Evolutionary conservation across 2,113 vertebrate species (phyloP).

Genomic region (Silurus asotus): DNA sequence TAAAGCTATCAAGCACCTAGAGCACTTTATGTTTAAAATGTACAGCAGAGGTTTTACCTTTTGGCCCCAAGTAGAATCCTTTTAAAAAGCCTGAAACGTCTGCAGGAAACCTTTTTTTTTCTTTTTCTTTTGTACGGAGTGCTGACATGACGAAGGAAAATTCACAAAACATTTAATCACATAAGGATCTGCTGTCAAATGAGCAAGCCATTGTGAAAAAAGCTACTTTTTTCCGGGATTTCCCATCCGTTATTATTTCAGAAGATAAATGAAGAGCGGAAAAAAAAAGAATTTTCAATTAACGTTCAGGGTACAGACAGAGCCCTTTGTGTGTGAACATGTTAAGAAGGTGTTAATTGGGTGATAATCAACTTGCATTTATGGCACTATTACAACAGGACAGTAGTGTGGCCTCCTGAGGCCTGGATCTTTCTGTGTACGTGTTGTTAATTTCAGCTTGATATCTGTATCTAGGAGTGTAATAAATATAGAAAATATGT

Average conservation of each 20-base stretch:
- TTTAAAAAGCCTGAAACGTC: not conserved
- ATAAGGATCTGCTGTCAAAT: not conserved
- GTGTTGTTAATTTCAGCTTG: not conserved
- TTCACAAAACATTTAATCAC: conserved; percentile 1
- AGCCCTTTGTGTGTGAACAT: conserved; percentile 10
- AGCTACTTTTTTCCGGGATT: not conserved
- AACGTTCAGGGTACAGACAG: not conserved
- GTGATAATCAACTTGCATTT: conserved; percentile 43
- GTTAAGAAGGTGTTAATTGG: conserved; percentile 43
- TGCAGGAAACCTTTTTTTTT: not conserved
- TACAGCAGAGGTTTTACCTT: not conserved
- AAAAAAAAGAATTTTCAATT: conserved; percentile 19
- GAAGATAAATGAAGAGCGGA: not conserved
- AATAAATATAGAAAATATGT: not conserved
- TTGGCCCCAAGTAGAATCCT: not conserved
- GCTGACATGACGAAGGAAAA: not conserved
- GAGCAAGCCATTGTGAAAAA: not conserved
- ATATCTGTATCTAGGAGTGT: not conserved
- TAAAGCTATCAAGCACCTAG: not conserved
- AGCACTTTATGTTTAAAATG: no score
- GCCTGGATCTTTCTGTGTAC: not conserved
- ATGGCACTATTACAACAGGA: conserved; percentile 15
- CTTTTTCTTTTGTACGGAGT: not conserved
- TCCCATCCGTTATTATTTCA: not conserved
- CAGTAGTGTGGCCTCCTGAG: not conserved